Base-by-base conservation (phyloP, 92 coral and sea anemone genomes). In the Parazoanthus swiftii region DNA sequence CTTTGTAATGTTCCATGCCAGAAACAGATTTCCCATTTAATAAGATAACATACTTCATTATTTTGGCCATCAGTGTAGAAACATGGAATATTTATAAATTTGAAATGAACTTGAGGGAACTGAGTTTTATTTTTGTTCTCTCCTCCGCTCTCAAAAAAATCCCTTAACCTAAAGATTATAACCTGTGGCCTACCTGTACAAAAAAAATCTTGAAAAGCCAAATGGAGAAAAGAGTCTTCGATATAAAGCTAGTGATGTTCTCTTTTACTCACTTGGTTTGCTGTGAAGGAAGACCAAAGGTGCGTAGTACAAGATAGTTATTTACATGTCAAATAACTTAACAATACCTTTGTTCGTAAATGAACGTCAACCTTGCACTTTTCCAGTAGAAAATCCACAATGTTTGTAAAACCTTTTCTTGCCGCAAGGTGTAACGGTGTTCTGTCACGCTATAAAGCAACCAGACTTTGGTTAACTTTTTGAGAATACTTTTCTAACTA, bases 351-450 rank as follows among this genome's bases (percentile, higher is more conserved):
- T 14, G 94, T 89, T 88, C 98, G 84, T 23, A 89, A 88, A 38
- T 85, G 92, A 1, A 94, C 84, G 72, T 97, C 99, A 20, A 92
- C 95, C 84, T 95, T 95, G 82, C 91, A 92, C 85, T 95, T 97
- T 5, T 97, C 99, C 78, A 97, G 81, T 54, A 97, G 95, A 89
- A 92, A 95, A 48, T 93, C 90, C 43, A 97, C 96, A 44, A 97
- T 89, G 8, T 76, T 85, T 18, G 96, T 89, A 72, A 91, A 93
- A 4, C 98, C 99, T 42, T 91, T 89, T 76, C 80, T 82, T 6
- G 99, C 96, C 10, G 99, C 99, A 26, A 93, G 80, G 58, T 93
- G 96, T 39, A 97, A 85, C 8, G 99, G 98, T 1, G 98, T 92
- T 72, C 96, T 94, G 73, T 95, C 97, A 7, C 92, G 90, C 99